Evolutionary conservation across 2,797 vertebrate species (phyloP).

Genomic region (Sitta carolinensis): DNA sequence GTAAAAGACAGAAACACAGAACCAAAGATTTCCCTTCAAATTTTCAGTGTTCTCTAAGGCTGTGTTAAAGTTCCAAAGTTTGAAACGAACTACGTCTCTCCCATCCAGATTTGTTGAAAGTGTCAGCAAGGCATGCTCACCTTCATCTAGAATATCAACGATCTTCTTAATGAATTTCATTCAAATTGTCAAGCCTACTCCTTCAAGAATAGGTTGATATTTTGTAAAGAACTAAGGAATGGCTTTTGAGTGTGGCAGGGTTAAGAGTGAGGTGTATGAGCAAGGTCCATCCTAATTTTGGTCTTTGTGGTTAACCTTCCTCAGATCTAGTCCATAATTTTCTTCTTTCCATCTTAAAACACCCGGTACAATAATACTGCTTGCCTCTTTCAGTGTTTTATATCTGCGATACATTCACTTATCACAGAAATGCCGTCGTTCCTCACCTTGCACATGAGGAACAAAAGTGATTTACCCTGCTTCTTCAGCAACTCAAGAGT

Average conservation of each 20-base stretch:
- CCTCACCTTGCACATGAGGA: neutral
- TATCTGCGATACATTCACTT: neutral
- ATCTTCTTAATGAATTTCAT: neutral
- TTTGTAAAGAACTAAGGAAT: neutral
- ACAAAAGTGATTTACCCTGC: neutral
- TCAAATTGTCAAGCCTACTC: neutral
- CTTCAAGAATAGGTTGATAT: neutral
- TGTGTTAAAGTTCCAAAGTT: neutral
- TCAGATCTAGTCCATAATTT: neutral
- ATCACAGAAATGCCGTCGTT: neutral
- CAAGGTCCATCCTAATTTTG: neutral
- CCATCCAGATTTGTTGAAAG: neutral
- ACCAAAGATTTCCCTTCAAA: neutral
- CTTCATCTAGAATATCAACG: neutral
- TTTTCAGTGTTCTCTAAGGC: neutral
- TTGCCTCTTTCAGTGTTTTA: neutral
- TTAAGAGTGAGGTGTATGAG: neutral
- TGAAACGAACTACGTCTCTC: neutral
- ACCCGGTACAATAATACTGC: neutral
- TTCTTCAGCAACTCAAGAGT: neutral
- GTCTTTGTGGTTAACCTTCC: neutral
- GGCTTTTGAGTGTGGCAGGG: neutral
- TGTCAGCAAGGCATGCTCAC: neutral
- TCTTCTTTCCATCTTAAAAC: neutral
- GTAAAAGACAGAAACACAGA: neutral